Base-by-base conservation (phyloP, 2,888 invertebrate species). In the Mythimna ferrago region DNA sequence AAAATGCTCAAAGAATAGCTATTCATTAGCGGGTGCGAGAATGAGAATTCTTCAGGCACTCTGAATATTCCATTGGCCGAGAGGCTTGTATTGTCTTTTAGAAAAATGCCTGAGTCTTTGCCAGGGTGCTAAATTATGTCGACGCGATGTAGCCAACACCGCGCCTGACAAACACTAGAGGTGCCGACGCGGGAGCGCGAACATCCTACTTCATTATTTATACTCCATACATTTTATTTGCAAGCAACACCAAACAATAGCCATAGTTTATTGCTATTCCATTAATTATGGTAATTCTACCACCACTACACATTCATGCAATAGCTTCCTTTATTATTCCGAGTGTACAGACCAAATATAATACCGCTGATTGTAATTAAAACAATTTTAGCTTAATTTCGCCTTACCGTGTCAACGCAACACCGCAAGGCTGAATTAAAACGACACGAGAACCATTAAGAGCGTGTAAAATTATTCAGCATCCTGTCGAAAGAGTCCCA, bases 1-100 rank as follows among this genome's bases (percentile, higher is more conserved):
- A 95, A 96, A 96, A 96, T 96, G 94, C 95, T 93, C 93, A 92
- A 93, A 95, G 96, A 95, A 96, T 96, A 95, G 95, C 95, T 96
- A 96, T 96, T 96, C 96, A 96, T 96, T 96, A 96, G 95, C 91
- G 93, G 95, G 96, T 93, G 96, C 95, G 96, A 96, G 95, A 95
- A 95, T 96, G 93, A 95, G 95, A 94, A 96, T 96, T 96, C 95
- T 94, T 94, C 87, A 94, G 91, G 94, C 93, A 94, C 93, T 94
- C 94, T 93, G 94, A 93, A 95, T 96, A 95, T 94, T 93, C 94
- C 94, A 90, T 92, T 92, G 92, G 92, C 87, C 89, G 91, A 89
- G 92, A 88, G 90, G 89, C 93, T 92, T 94, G 95, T 95, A 95
- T 96, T 96, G 96, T 96, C 95, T 95, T 85, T 93, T 93, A 92